phyloP scores from a whole-genome alignment of 2,113 vertebrate genomes.

The Malaclemys terrapin region DNA sequence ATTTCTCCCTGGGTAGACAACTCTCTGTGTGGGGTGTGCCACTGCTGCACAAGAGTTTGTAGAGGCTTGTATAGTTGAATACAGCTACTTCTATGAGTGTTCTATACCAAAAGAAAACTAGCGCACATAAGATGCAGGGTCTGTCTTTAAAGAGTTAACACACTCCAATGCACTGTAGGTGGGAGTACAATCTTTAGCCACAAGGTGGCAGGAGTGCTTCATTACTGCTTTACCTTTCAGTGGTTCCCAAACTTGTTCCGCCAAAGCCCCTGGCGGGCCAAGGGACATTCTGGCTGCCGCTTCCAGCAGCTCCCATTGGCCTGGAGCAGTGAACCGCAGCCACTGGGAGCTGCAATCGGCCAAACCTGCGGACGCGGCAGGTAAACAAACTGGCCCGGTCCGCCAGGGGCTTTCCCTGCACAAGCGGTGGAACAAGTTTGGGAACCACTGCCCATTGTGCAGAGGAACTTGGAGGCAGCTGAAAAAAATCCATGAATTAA shows the following conservation, averaged over 20 bases:
- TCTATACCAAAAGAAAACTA: background rate
- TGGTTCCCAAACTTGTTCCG: no score
- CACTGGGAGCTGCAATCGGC: no score
- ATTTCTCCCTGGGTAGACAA: background rate
- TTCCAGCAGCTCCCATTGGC: no score
- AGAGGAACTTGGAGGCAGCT: background rate
- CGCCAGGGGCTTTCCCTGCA: no score
- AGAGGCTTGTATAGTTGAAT: background rate
- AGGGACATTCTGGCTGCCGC: no score
- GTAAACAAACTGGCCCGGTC: no score
- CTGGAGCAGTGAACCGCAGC: no score
- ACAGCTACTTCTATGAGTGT: background rate
- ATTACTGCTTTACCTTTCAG: background rate
- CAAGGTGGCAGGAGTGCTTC: background rate
- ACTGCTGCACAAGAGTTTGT: background rate
- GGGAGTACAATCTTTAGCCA: background rate
- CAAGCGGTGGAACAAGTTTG: no score
- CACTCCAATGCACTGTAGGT: background rate
- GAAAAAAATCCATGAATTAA: background rate
- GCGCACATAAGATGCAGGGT: fast-evolving
- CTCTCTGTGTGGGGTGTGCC: background rate
- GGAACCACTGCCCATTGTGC: background rate
- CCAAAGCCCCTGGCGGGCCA: no score
- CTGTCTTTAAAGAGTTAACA: background rate
- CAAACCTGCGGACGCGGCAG: no score